phyloP scores from a whole-genome alignment of 2,797 vertebrate genomes.

The Diglossa cyanea region DNA sequence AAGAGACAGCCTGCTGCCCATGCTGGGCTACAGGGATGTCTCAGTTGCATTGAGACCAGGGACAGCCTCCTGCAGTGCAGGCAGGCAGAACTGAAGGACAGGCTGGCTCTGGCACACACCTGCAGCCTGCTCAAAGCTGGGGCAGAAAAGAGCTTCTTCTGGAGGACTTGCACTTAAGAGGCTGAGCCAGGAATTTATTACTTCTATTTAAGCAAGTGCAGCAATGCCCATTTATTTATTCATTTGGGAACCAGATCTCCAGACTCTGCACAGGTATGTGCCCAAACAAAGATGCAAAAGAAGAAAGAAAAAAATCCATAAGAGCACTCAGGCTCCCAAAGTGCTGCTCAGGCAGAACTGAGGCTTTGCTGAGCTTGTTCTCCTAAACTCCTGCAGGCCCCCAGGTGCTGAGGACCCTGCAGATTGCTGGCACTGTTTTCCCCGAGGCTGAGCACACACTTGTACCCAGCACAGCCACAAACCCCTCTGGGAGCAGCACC shows the following conservation, averaged over 20 bases:
- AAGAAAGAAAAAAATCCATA: not conserved
- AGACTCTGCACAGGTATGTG: not conserved
- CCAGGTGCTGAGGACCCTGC: not conserved
- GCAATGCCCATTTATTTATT: not conserved
- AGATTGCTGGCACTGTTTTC: not conserved
- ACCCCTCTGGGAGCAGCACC: not conserved
- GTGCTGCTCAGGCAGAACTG: not conserved
- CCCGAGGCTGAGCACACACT: accelerated
- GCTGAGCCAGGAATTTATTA: not conserved
- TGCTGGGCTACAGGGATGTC: not conserved
- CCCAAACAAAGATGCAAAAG: not conserved
- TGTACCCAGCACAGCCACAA: not conserved
- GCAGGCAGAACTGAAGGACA: not conserved
- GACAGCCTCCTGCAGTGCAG: accelerated
- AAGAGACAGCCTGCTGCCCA: not conserved
- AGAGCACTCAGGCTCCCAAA: not conserved
- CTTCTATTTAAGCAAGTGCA: not conserved
- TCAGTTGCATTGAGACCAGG: accelerated
- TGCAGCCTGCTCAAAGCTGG: not conserved
- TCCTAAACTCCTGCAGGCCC: not conserved
- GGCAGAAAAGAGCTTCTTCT: not conserved
- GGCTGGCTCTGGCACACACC: not conserved
- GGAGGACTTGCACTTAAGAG: not conserved
- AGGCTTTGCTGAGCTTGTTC: not conserved
- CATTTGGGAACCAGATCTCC: not conserved